Base-by-base conservation (phyloP, 1,140 invertebrate genomes). In the Ceratoteleas bidentatus region DNA sequence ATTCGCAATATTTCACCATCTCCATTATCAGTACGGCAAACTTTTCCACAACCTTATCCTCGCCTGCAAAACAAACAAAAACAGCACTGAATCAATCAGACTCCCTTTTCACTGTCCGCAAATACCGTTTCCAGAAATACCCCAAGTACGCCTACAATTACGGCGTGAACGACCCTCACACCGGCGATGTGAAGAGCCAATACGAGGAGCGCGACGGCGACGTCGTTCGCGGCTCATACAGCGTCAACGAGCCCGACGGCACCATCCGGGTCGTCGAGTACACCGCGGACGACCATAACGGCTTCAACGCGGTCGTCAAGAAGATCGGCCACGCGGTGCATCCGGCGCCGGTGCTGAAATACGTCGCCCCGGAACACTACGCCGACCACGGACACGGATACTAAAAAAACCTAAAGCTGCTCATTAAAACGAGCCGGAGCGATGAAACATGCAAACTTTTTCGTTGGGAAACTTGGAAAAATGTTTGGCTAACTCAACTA, bases 181-280 rank as follows among this genome's bases (percentile, higher is more conserved):
- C 87, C 74, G 90, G 92, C 36, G 91, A 92, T 62, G 87, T 90
- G 3, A 92, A 92, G 64, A 88, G 88, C 24, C 88, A 89, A 50
- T 86, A 90, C 75, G 91, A 92, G 72, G 89, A 87, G 14, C 83
- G 91, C 6, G 88, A 92, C 64, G 91, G 91, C 11, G 91, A 92
- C 68, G 87, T 90, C 0, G 90, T 92, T 53, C 89, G 89, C 53
- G 92, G 92, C 8, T 89, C 88, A 10, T 93, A 92, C 85, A 90
- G 87, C 14, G 72, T 91, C 16, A 89, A 91, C 66, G 90, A 91
- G 57, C 89, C 92, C 8, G 92, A 92, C 52, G 91, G 92, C 24
- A 90, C 90, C 0, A 85, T 89, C 13, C 85, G 91, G 11, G 85
- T 90, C 8, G 91, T 91, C 10, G 88, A 88, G 11, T 92, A 92